These are phyloP conservation scores for Chloropsis hardwickii DNA, from an alignment of 2,113 vertebrate species.

Conservation along the genomic window DNA sequence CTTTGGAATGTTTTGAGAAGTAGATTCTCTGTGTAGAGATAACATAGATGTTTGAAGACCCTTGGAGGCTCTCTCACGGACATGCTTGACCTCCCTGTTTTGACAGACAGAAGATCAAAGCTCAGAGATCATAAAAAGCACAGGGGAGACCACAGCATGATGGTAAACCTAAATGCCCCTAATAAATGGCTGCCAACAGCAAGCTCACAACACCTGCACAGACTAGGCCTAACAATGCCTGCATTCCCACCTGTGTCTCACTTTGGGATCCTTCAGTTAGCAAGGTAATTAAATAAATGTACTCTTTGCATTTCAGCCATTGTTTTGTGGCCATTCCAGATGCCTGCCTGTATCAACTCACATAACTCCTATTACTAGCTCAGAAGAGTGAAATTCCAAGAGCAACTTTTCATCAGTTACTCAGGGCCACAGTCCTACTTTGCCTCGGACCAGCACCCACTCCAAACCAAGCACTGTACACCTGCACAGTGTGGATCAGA, in stretches of 20 bases:
- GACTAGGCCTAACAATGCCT: not conserved
- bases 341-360: not conserved
- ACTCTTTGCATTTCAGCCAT: not conserved
- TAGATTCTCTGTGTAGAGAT: not conserved
- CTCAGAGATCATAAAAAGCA: not conserved
- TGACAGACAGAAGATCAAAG: not conserved
- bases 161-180: not conserved
- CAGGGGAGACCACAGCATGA: not conserved
- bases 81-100: not conserved
- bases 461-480: not conserved
- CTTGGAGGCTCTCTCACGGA: not conserved
- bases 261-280: not conserved
- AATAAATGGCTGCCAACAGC: not conserved
- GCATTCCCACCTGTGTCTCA: not conserved
- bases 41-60: not conserved
- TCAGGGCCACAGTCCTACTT: accelerated
- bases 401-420: not conserved
- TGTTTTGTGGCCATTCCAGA: not conserved
- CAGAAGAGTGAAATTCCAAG: not conserved
- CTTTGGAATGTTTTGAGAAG: not conserved
- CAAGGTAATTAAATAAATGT: not conserved
- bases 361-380: not conserved
- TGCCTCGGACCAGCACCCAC: not conserved
- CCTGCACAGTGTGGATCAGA: not conserved
- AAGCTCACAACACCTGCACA: not conserved